Base-by-base conservation (phyloP, 2,888 invertebrate genomes). In the Tortricodes alternella region DNA sequence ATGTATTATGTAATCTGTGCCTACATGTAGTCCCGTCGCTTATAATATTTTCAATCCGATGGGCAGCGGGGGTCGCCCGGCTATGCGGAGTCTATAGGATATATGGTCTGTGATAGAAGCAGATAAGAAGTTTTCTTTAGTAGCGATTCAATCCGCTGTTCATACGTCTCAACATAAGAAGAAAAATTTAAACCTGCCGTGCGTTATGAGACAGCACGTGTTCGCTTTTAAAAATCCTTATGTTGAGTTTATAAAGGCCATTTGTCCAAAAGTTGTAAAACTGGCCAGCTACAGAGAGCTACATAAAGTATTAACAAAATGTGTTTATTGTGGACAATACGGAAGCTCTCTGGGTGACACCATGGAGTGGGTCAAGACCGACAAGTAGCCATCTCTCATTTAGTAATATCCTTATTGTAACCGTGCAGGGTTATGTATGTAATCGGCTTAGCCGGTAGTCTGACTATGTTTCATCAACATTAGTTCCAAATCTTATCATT, bases 321-420 rank as follows among this genome's bases (percentile, higher is more conserved):
- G 15, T 43, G 11, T 16, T 9, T 35, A 46, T 35, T 21, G 24
- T 24, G 39, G 55, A 9, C 49, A 56, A 49, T 44, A 49, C 41
- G 55, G 55, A 49, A 49, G 43, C 34, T 34, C 21, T 37, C 27
- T 9, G 34, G 39, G 19, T 21, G 43, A 49, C 41, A 39, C 39
- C 46, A 43, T 55, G 27, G 46, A 53, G 27, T 56, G 43, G 55
- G 55, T 56, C 49, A 56, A 56, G 55, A 49, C 21, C 55, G 37
- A 23, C 55, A 43, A 49, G 55, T 49, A 24, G 29, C 35, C 16
- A 39, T 27, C 19, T 13, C 9, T 18, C n/a, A 41, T 16, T 41
- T 15, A 15, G 15, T 23, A 16, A 15, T 5, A 24, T 16, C 29
- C 18, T 48, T 41, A 48, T 49, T 49, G 49, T 37, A 56, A 56